Evolutionary conservation across 2,888 invertebrate species (phyloP), one percentile per base, ranked within the genome.

Genomic region (Phengaris arion): DNA sequence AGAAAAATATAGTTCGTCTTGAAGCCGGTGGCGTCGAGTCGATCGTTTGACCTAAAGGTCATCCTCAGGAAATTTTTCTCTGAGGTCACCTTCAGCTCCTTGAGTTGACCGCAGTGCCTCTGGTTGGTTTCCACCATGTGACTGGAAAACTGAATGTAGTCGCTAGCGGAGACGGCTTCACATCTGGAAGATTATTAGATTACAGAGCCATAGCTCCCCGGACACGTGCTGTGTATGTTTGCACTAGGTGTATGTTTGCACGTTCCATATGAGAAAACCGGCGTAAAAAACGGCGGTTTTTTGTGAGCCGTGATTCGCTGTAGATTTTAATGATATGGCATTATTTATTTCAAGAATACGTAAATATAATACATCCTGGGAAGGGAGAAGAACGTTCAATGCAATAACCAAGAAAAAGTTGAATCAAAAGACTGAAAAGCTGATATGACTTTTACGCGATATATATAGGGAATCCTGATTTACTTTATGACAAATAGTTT

Each of bases 71-170:
- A 99, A 84, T 97, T 96, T 78, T 97, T 95, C 85, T 98, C 98
- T 0, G 98, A 98, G 77, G 96, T 96, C 54, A 97, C 94, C 83
- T 96, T 95, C 82, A 97, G 96, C 82, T 97, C 96, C 82, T 95
- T 95, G 78, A 96, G 88, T 82, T 96, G 96, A 2, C 99, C 99
- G 87, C 99, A 99, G 85, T 97, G 96, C 79, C 98, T 94, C 15
- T 96, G 94, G 87, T 97, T 97, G 79, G 97, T 97, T 75, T 96
- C 95, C 55, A 97, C 95, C 94, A 97, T 96, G 87, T 97, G 98
- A 92, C 98, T 99, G 45, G 98, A 98, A 88, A 99, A 98, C 85
- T 98, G 98, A 9, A 99, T 96, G 91, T 97, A 99, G 90, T 99
- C 99, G 83, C 98, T 99, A 35, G 98, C 97, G 6, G 98, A 97